Conservation (phyloP, 2,888 invertebrate species). For the Parthenolecanium corni region DNA sequence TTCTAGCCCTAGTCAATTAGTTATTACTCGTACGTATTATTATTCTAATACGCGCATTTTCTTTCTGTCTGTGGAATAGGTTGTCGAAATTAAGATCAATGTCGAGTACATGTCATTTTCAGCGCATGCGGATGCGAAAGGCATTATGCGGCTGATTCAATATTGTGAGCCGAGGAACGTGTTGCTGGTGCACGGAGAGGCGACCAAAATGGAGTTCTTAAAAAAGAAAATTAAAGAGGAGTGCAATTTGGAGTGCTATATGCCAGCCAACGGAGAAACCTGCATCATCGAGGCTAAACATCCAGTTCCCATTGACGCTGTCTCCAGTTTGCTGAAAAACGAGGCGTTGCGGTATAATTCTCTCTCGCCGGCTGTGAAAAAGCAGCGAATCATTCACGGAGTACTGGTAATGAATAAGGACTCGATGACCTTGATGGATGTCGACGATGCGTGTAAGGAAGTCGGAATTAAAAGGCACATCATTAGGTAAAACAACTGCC, state of each 20-base stretch:
- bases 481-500: slow-evolving; percentile 43
- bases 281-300: slow-evolving; percentile 74
- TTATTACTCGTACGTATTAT: no score
- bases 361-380: slow-evolving; percentile 75
- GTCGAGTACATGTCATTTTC: slow-evolving; percentile 99
- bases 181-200: slow-evolving; percentile 95
- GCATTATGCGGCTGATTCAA: slow-evolving; percentile 95
- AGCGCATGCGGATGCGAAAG: slow-evolving; percentile 98
- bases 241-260: slow-evolving; percentile 79
- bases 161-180: slow-evolving; percentile 96
- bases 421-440: slow-evolving; percentile 71
- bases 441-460: slow-evolving; percentile 78
- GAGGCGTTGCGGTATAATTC: slow-evolving; percentile 65
- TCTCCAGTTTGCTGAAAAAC: slow-evolving; percentile 64
- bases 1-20: no score
- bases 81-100: slow-evolving; percentile 88
- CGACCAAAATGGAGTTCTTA: slow-evolving; percentile 94
- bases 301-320: slow-evolving; percentile 82
- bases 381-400: slow-evolving; percentile 75
- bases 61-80: no score
- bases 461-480: slow-evolving; percentile 67
- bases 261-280: slow-evolving; percentile 98
- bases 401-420: slow-evolving; percentile 82
- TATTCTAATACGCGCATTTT: no score
- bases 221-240: slow-evolving; percentile 89